Conservation (phyloP, 1,140 invertebrate genomes). For the Nasonia longicornis region DNA sequence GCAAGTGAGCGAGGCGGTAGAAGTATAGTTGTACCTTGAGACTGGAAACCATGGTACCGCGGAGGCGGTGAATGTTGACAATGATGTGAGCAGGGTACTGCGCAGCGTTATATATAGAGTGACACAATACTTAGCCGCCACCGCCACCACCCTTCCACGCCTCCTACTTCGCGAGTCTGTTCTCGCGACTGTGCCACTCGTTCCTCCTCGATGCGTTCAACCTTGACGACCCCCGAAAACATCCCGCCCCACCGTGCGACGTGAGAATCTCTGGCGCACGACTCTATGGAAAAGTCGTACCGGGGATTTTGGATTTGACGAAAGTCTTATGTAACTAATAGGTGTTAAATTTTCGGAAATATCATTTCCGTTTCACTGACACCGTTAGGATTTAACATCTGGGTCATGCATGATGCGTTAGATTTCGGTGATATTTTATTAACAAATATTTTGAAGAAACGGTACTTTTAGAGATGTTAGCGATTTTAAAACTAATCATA, state of each 20-base stretch:
- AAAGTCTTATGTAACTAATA: slow-evolving; percentile 5
- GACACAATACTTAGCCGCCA: slow-evolving; percentile 61
- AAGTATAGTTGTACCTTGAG: slow-evolving; percentile 60
- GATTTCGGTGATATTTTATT: too few relatives aligned
- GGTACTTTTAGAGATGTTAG: too few relatives aligned
- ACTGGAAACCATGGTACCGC: slow-evolving; percentile 69
- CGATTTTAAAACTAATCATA: too few relatives aligned
- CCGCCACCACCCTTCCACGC: slow-evolving; percentile 52
- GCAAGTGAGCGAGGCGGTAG: slow-evolving; percentile 40
- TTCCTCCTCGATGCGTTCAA: slow-evolving; percentile 52
- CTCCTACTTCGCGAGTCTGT: not conserved
- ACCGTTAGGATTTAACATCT: not conserved
- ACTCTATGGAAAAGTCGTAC: not conserved
- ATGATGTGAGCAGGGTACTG: slow-evolving; percentile 62
- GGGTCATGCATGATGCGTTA: too few relatives aligned
- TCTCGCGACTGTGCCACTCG: slow-evolving; percentile 25
- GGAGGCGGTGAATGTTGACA: slow-evolving; percentile 68
- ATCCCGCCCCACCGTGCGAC: not conserved
- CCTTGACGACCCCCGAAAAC: slow-evolving; percentile 64
- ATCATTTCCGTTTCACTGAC: not conserved
- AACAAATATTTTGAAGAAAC: too few relatives aligned
- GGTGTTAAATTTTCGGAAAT: not conserved
- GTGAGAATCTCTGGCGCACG: not conserved
- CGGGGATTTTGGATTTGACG: not conserved
- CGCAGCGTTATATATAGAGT: slow-evolving; percentile 65